Evolutionary conservation across 2,113 vertebrate genomes (phyloP).

Genomic region (Malaclemys terrapin): DNA sequence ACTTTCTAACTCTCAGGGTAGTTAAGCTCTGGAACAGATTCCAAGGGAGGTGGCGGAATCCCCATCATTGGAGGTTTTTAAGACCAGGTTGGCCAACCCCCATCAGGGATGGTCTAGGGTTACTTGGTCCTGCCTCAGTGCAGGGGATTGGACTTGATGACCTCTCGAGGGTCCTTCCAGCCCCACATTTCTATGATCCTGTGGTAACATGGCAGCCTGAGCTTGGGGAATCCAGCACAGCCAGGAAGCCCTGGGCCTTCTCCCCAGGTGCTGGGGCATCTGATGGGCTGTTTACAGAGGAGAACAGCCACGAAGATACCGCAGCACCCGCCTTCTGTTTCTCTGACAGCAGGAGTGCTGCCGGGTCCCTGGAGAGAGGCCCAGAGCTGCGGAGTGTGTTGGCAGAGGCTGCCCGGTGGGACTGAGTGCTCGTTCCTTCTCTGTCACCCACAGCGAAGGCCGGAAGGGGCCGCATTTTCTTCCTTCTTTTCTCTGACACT

Average conservation of each 20-base stretch:
- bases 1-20: too few species aligned
- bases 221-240: neutral
- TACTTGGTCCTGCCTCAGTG: too few species aligned
- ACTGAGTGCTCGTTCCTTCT: neutral
- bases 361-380: neutral
- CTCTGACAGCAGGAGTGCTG: neutral
- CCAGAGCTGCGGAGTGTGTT: neutral
- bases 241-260: neutral
- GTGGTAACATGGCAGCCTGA: too few species aligned
- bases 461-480: neutral
- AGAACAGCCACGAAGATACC: neutral
- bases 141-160: too few species aligned
- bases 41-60: too few species aligned
- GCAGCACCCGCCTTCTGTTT: neutral
- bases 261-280: neutral
- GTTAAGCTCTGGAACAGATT: too few species aligned
- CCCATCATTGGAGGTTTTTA: too few species aligned
- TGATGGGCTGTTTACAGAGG: neutral
- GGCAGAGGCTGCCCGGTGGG: neutral
- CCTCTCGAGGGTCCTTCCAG: too few species aligned
- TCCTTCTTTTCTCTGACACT: neutral
- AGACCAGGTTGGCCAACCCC: too few species aligned
- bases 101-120: too few species aligned
- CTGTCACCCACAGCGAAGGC: neutral
- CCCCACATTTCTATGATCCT: too few species aligned